Evolutionary conservation across 2,888 invertebrate species (phyloP), one percentile per base, ranked within the genome.

Genomic region (Pachycephus smyrnensis): DNA sequence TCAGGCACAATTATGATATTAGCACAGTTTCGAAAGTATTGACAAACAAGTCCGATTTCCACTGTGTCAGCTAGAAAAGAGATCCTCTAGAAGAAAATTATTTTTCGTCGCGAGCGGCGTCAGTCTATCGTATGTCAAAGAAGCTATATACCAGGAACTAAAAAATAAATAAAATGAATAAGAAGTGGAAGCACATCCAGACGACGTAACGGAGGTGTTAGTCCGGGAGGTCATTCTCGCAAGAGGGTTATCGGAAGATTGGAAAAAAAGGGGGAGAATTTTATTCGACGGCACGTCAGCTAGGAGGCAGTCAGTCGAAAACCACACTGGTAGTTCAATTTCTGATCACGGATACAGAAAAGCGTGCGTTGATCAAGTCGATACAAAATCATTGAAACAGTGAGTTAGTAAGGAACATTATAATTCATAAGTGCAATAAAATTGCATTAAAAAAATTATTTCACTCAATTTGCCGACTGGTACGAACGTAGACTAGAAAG

Each of bases 221-320:
- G 84, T 82, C 80, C 77, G 79, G 80, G 76, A 81, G 90, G 88
- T 90, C 90, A 89, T 86, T 85, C 82, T 78, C 82, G 83, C 81
- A 82, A 80, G 81, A 86, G 86, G 90, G 90, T 90, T 90, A 90
- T 90, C 90, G 69, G 78, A 77, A 82, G 81, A 81, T 71, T 76
- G 76, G 68, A 1, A 78, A 81, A 81, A 81, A 77, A 73, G 77
- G 81, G 84, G 84, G 84, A 84, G 87, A 88, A 88, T 90, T 90
- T 90, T 86, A 87, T 88, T 76, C 81, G 81, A 78, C 81, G 83
- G 78, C 80, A 79, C 81, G 78, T 84, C 82, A 80, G 84, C 84
- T 81, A 82, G 80, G 75, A 84, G 82, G 85, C 86, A 88, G 88
- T 88, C 84, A 81, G 82, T 84, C 86, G 84, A 84, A 86, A 87